Evolutionary conservation across 2,113 vertebrate species (phyloP).

Genomic region (human (Homo sapiens)): GRCh38 chr1:156828501-156829000

Average conservation of each 20-base stretch:
- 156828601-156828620: neutral
- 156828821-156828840: neutral
- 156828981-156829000: neutral
- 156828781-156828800: neutral
- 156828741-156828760: neutral
- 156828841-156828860: neutral
- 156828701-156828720: neutral
- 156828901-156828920: neutral
- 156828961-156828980: neutral
- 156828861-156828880: neutral
- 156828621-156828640: neutral
- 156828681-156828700: neutral
- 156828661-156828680: neutral
- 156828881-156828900: neutral
- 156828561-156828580: neutral
- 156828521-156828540: neutral
- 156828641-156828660: neutral
- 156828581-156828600: no score
- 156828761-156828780: neutral
- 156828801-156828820: neutral
- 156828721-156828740: neutral
- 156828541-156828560: neutral
- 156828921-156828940: neutral
- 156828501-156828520: neutral
- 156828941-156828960: neutral